Base-by-base conservation (phyloP, 2,888 invertebrate genomes). In the Zootermopsis nevadensis region DNA sequence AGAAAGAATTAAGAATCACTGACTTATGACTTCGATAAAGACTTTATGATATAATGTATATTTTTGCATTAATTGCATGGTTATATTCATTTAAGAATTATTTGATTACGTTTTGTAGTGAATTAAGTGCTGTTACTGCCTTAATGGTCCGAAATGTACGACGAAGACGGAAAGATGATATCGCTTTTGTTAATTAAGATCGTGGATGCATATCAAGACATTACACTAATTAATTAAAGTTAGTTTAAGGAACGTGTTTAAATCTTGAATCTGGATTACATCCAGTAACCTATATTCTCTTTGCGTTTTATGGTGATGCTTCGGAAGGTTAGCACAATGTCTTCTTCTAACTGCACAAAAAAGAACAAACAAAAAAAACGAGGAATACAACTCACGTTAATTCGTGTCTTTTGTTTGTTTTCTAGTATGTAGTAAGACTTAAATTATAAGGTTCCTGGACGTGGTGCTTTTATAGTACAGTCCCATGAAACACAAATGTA, bases 161-260 rank as follows among this genome's bases (percentile, higher is more conserved):
- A 74, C 38, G 38, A 38, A 74, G 74, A 42, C 42, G 38, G 38
- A n/a, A 38, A 74, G 74, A 74, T 74, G 74, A 3, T 74, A 74
- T 74, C 42, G n/a, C 2, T 4, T n/a, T 12, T 38, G 74, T 74
- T 74, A 74, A 42, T 74, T 74, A 74, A 74, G 74, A 74, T n/a
- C 38, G 6, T 22, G 74, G 24, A 42, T 74, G 38, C 74, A 74
- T 74, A 38, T 74, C 35, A n/a, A 38, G n/a, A 74, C 74, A 27
- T 38, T 38, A n/a, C 33, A 24, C 38, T 74, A 74, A 74, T 74
- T 74, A 74, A 74, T 74, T 74, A n/a, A 38, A 60, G 38, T 38
- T 33, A 35, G 69, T 69, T 74, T 38, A 35, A 38, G 42, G 7
- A 35, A 35, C 74, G 42, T 74, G 38, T 38, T 69, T 74, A 74